A percentile compares a stretch with the other conserved stretches of the same genome.
Conservation (phyloP, 2,113 vertebrate species). For the Cryptotis parvus region DNA sequence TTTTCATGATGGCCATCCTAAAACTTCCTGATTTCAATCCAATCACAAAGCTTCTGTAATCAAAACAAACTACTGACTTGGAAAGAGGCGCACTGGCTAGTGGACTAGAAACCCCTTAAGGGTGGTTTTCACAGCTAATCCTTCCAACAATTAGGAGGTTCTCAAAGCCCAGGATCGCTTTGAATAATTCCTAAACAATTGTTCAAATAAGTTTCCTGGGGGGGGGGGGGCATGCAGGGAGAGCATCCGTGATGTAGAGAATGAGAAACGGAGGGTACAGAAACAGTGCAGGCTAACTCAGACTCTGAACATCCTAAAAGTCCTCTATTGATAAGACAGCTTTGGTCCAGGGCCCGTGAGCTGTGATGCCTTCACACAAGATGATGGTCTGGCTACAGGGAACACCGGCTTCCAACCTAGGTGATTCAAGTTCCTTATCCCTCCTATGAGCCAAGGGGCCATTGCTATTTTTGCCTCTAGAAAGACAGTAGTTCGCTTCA, state of each 20-base stretch:
- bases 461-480: background rate
- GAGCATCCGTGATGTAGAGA: too few species aligned
- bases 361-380: background rate
- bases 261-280: too few species aligned
- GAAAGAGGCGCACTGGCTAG: background rate
- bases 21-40: background rate
- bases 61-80: background rate
- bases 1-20: background rate
- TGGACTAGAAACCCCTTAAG: background rate
- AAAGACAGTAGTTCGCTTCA: background rate
- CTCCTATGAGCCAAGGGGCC: background rate
- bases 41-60: background rate
- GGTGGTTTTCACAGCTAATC: background rate
- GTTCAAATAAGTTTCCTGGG: conserved; percentile 1
- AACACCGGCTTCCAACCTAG: background rate
- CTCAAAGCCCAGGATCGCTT: background rate
- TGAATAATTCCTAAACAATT: conserved; percentile 10
- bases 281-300: background rate
- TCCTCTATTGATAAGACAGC: background rate
- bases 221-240: background rate
- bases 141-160: background rate
- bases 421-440: background rate
- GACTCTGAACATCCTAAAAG: background rate
- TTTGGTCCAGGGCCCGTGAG: background rate
- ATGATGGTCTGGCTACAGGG: background rate